phyloP scores from a whole-genome alignment of 2,113 vertebrate genomes.

The Pelecanoides urinatrix region DNA sequence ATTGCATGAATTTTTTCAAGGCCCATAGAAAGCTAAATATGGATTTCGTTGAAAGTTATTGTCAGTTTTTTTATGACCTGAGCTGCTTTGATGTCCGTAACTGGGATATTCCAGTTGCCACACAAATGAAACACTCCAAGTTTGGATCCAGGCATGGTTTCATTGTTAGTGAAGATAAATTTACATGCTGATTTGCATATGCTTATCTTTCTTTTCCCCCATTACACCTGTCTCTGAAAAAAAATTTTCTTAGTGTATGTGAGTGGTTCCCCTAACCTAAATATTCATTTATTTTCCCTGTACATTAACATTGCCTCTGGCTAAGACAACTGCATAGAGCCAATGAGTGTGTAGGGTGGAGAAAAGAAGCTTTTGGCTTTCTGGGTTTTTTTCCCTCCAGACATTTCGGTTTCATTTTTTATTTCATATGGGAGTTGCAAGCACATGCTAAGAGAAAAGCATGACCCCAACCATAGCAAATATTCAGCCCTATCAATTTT shows the following conservation, averaged over 20 bases:
- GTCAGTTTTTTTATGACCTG: background rate
- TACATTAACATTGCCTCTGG: conserved; percentile 38
- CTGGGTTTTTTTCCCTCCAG: background rate
- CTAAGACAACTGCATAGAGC: conserved; percentile 33
- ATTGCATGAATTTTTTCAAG: background rate
- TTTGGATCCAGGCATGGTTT: conserved; percentile 5
- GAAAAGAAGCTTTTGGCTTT: background rate
- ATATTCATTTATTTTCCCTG: conserved; percentile 29
- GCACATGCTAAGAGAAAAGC: background rate
- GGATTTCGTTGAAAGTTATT: background rate
- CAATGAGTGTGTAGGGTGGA: background rate
- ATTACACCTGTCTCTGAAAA: conserved; percentile 36
- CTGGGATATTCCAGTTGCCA: background rate
- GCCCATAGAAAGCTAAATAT: background rate
- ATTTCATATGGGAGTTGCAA: background rate
- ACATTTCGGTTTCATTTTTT: background rate
- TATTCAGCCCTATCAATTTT: background rate
- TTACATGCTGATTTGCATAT: conserved; percentile 47
- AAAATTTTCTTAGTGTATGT: background rate
- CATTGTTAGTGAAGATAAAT: conserved; percentile 38
- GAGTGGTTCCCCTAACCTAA: conserved; percentile 37
- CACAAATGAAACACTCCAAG: conserved; percentile 8
- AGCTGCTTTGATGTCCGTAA: background rate
- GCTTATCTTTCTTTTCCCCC: background rate
- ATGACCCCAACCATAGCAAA: background rate